Base-by-base conservation (phyloP, 2,113 vertebrate genomes). In the Salvator merianae region DNA sequence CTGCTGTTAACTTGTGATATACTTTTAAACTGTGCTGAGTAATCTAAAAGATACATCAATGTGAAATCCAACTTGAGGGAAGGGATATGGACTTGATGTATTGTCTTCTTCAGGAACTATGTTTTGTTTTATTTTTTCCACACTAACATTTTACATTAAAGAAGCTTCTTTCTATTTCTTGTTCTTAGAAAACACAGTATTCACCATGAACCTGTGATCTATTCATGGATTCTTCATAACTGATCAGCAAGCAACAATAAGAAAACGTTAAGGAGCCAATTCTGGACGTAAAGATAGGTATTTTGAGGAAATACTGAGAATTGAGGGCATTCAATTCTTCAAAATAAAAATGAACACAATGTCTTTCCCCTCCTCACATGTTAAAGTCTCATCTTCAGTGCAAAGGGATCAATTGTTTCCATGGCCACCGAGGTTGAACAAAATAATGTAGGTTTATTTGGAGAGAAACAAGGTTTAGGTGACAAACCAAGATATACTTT, bases 361-460 rank as follows among this genome's bases (percentile, higher is more conserved):
- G 10, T 47, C 68, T 79, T 71, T 34, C 32, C n/a, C n/a, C n/a
- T 34, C 68, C 68, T 30, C 68, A 59, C 24, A 55, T 65, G 59
- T 71, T 81, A 70, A 79, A 71, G 78, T 22, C 63, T 68, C 34
- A 53, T 26, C n/a, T 76, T 55, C 74, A 34, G 50, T 77, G 24
- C 62, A 68, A 83, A 84, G 63, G 69, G 70, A 84, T 77, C 73
- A 84, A 55, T 83, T 75, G 73, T 77, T 83, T 69, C 82, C 73
- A 84, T 69, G 82, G 74, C 9, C 74, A 84, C 74, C 63, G 50
- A 69, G 63, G 32, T 24, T 69, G 82, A 84, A 69, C 26, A 77
- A 84, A 84, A 77, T 69, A 77, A 69, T 77, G 73, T 55, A 38
- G 47, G 26, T 69, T 83, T 83, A 83, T 68, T 84, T 69, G 65